phyloP scores from a whole-genome alignment of 2,888 invertebrate genomes.

The Trilocha varians region DNA sequence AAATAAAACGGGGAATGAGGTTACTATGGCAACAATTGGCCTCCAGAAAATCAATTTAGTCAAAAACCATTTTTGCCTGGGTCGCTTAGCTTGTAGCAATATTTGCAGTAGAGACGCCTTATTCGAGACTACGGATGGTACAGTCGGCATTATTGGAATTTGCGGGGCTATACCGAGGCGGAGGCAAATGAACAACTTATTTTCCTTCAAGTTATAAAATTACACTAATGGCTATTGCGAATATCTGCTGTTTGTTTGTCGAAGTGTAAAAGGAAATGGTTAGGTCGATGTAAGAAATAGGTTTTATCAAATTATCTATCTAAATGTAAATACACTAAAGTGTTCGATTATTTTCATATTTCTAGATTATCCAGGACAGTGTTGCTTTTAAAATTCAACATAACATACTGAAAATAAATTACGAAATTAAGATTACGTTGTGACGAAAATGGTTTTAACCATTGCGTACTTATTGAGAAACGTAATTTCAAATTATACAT shows the following conservation, averaged over 20 bases:
- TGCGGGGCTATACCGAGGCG: conserved; percentile 23
- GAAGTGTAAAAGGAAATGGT: no score
- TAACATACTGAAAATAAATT: background rate
- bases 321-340: no score
- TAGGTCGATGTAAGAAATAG: no score
- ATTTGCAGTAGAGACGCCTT: conserved; percentile 45
- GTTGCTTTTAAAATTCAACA: no score
- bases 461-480: no score
- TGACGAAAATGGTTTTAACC: no score
- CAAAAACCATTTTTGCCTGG: conserved; percentile 39
- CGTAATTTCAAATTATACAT: no score
- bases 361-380: no score
- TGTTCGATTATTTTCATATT: no score
- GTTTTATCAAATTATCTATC: no score
- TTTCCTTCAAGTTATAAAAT: background rate
- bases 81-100: conserved; percentile 41
- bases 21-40: conserved; percentile 19
- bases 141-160: conserved; percentile 48
- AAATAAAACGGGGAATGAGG: conserved; percentile 19
- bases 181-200: conserved; percentile 17
- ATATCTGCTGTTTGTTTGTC: background rate
- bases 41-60: conserved; percentile 40
- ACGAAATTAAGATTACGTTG: no score
- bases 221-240: background rate
- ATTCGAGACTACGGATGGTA: conserved; percentile 36